Conservation (phyloP, 92 coral and sea anemone species). For the Chrysogorgia sp. region DNA sequence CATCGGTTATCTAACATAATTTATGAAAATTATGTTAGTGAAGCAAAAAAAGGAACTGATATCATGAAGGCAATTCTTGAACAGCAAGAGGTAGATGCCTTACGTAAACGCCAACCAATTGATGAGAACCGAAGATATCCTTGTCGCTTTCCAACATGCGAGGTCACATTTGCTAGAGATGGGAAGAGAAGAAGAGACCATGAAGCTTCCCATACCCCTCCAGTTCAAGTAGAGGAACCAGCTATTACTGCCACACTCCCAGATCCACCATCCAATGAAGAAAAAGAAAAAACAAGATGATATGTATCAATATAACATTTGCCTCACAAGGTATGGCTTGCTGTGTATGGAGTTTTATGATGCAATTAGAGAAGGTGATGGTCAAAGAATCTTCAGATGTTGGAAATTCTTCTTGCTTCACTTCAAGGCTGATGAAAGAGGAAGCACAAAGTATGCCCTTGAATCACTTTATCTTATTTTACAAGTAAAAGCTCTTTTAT, state of each 20-base stretch:
- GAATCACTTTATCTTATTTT: constrained; percentile 68
- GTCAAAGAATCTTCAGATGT: constrained; percentile 60
- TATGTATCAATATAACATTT: constrained; percentile 55
- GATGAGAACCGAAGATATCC: constrained; percentile 69
- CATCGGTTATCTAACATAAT: constrained; percentile 42
- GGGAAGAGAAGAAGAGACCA: constrained; percentile 64
- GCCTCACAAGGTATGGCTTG: constrained; percentile 60
- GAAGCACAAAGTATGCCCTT: constrained; percentile 64
- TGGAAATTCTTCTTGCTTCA: constrained; percentile 69
- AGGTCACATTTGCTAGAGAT: constrained; percentile 65
- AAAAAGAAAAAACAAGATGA: constrained; percentile 53
- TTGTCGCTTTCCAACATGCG: constrained; percentile 60
- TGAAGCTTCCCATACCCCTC: constrained; percentile 64
- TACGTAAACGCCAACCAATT: constrained; percentile 42
- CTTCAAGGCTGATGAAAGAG: constrained; percentile 57
- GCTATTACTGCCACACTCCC: constrained; percentile 44
- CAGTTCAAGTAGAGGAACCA: constrained; percentile 43
- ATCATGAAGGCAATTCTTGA: constrained; percentile 43
- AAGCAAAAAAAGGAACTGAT: constrained; percentile 31
- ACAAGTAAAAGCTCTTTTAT: constrained; percentile 54
- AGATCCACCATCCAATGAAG: constrained; percentile 20
- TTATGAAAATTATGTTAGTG: constrained; percentile 52
- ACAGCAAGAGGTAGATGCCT: constrained; percentile 56
- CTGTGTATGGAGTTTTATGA: constrained; percentile 64
- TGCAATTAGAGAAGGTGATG: constrained; percentile 71